A percentile compares a stretch with the other conserved stretches of the same genome.
Evolutionary conservation across 2,797 vertebrate species (phyloP).

Genomic region (Tarsius wallacei): DNA sequence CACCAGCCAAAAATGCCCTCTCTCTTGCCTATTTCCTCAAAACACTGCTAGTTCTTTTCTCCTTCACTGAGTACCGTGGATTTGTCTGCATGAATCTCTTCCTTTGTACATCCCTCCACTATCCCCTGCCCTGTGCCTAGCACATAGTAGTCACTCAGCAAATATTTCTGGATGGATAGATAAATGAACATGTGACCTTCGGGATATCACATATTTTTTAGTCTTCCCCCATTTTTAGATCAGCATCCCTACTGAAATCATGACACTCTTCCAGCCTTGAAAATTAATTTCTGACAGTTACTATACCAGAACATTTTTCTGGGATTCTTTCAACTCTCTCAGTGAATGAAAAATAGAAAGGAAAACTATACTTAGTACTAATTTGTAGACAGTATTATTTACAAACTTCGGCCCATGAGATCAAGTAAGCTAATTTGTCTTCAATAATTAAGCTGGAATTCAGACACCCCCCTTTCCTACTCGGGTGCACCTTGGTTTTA

Average conservation of each 20-base stretch:
- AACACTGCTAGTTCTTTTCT: not conserved
- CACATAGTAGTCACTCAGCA: not conserved
- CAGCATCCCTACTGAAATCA: not conserved
- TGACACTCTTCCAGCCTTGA: not conserved
- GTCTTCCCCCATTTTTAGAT: not conserved
- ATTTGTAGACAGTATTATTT: constrained; percentile 19
- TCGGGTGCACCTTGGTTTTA: not conserved
- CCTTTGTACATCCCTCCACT: not conserved
- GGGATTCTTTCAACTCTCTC: not conserved
- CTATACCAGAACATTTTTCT: not conserved
- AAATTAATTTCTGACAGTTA: constrained; percentile 15
- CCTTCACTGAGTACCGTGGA: not conserved
- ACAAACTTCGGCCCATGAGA: not conserved
- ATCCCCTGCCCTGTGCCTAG: not conserved
- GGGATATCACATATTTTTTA: not conserved
- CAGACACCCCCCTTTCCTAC: not conserved
- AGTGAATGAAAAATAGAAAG: not conserved
- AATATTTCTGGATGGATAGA: not conserved
- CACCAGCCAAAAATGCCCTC: not conserved
- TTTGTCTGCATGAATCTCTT: not conserved
- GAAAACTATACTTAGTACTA: not conserved
- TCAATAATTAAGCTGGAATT: not conserved
- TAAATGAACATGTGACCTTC: not conserved
- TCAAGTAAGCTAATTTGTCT: not conserved
- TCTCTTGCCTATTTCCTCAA: not conserved